Conservation (phyloP, 2,797 vertebrate species). For the Argentina silus region DNA sequence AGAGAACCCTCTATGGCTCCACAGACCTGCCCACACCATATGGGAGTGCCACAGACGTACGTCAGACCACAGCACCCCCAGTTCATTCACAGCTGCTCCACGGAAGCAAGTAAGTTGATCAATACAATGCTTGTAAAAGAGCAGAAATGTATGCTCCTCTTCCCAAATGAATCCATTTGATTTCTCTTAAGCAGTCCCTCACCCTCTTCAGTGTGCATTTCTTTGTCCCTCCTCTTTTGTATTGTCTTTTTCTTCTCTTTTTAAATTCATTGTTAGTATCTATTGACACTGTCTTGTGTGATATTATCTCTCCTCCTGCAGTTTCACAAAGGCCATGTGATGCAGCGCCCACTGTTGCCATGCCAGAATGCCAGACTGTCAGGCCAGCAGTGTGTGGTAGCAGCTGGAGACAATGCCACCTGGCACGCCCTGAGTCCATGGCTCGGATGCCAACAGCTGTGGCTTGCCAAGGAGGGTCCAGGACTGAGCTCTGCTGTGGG, state of each 20-base stretch:
- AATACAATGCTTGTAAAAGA: background rate
- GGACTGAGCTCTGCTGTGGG: background rate
- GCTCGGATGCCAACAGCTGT: background rate
- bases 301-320: background rate
- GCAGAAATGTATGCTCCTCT: background rate
- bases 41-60: background rate
- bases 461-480: background rate
- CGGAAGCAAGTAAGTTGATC: background rate
- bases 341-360: background rate
- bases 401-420: background rate
- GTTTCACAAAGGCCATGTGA: slow-evolving; percentile 1
- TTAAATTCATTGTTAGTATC: background rate
- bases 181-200: background rate
- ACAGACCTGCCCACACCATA: background rate
- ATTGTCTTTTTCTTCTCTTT: no score
- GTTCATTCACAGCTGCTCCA: background rate
- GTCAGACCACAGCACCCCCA: background rate
- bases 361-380: background rate
- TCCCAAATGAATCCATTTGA: background rate
- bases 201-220: background rate
- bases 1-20: background rate
- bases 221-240: no score
- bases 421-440: slow-evolving; percentile 1
- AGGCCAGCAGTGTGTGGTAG: background rate
- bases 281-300: background rate